These are phyloP conservation scores for Syritta pipiens DNA, from an alignment of 2,888 invertebrate species.

Conservation along the genomic window DNA sequence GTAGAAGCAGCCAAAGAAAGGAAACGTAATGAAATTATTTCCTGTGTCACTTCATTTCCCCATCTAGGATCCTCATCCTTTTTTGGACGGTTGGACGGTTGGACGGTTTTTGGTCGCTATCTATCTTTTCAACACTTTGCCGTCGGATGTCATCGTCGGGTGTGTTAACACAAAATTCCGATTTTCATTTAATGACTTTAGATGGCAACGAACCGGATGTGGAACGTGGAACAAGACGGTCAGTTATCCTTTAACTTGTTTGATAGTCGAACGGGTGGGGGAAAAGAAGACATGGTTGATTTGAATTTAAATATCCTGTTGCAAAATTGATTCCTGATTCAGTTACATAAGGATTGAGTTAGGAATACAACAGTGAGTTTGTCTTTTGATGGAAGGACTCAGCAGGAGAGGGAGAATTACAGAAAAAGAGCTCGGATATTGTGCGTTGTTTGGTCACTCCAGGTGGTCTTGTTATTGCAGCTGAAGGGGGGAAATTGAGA, in stretches of 20 bases:
- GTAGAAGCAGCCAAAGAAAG: constrained; percentile 8
- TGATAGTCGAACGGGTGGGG: background rate
- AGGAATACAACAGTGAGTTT: no score
- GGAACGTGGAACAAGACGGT: background rate
- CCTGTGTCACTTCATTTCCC: constrained; percentile 31
- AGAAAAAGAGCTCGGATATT: no score
- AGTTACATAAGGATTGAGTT: background rate
- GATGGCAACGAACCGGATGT: constrained; percentile 5
- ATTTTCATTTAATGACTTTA: constrained; percentile 31
- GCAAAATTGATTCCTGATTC: constrained; percentile 8
- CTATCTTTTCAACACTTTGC: constrained; percentile 12
- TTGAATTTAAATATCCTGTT: constrained; percentile 7
- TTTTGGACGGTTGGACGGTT: no score
- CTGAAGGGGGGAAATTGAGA: no score
- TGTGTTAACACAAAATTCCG: constrained; percentile 30
- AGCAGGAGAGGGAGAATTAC: no score
- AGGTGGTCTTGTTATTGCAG: no score
- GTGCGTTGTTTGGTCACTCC: no score
- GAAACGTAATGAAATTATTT: constrained; percentile 43
- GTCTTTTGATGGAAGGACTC: no score
- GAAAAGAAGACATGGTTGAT: background rate
- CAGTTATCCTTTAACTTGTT: constrained; percentile 10
- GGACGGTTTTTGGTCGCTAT: constrained; percentile 10
- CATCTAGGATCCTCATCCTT: background rate
- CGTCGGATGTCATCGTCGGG: constrained; percentile 10